Conservation (phyloP, 2,888 invertebrate genomes). For the Phaonia tiefii region DNA sequence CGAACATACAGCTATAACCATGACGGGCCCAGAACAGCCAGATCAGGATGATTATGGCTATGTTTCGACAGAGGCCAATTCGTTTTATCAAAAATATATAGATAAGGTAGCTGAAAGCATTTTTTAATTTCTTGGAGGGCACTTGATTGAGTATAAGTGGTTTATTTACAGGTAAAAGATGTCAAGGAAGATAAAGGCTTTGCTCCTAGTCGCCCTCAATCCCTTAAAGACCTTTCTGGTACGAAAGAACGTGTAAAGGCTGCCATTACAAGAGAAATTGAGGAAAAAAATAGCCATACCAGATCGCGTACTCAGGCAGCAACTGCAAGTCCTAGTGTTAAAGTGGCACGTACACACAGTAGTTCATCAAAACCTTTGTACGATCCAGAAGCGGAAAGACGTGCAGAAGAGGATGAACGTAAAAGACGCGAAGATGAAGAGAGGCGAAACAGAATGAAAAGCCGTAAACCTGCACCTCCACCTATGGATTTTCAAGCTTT, state of each 20-base stretch:
- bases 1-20: constrained; percentile 88
- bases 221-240: constrained; percentile 80
- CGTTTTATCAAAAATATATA: constrained; percentile 91
- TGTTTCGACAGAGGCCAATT: constrained; percentile 91
- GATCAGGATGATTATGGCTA: constrained; percentile 96
- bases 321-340: constrained; percentile 37
- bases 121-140: not conserved
- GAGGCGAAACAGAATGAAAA: constrained; percentile 82
- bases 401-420: constrained; percentile 76
- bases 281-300: constrained; percentile 85
- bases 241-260: constrained; percentile 89
- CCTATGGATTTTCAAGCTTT: constrained; percentile 90
- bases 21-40: constrained; percentile 88
- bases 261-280: constrained; percentile 86
- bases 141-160: no score
- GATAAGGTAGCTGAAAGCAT: constrained; percentile 84
- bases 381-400: constrained; percentile 75
- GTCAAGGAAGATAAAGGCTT: constrained; percentile 86
- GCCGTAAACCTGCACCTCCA: constrained; percentile 84
- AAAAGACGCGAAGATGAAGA: constrained; percentile 77
- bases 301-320: constrained; percentile 67
- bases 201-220: constrained; percentile 81
- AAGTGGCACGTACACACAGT: constrained; percentile 71
- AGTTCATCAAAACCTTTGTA: constrained; percentile 75
- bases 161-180: constrained; percentile 73